Evolutionary conservation across 2,113 vertebrate genomes (phyloP), one percentile per base, ranked within the genome.

Genomic region (Sinocyclocheilus anshuiensis): DNA sequence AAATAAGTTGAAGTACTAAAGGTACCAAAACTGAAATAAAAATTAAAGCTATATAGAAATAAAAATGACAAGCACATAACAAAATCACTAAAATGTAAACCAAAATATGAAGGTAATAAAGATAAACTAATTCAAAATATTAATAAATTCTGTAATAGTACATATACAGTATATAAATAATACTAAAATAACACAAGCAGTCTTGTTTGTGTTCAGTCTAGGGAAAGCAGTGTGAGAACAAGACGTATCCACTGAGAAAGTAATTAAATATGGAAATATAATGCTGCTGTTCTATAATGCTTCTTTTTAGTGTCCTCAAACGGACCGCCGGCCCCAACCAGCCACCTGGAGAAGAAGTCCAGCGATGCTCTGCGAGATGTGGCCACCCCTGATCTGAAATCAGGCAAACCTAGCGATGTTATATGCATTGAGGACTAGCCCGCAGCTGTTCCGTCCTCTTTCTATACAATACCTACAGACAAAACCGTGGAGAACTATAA

Each of bases 301-400:
- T 82, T 88, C 42, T 87, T 88, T 39, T 5, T 84, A 97, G 96
- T 96, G 90, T 94, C 91, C n/a, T 89, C 94, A 12, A 93, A 95
- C 0, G 93, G 96, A 79, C 93, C 93, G 2, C 94, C 93, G 1
- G 87, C 89, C 59, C 93, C 93, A 13, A 90, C 92, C 83, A 87
- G 92, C 92, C 93, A 93, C 92, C 90, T 94, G 87, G 96, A 96
- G 91, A 96, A 93, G 91, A 95, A 94, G 91, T 91, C 93, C 1
- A 10, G 94, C 0, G 92, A 94, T 89, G 91, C 84, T 33, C 90
- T 94, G 90, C 95, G 95, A 92, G 96, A 95, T 22, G 83, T 94
- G 53, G 88, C 89, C 20, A 92, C 93, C 22, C 90, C 92, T 48
- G 95, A 96, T 79, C 92, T 90, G 84, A 92, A 92, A 90, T 95